Conservation (phyloP, 2,113 vertebrate genomes). For the Caloenas nicobarica region DNA sequence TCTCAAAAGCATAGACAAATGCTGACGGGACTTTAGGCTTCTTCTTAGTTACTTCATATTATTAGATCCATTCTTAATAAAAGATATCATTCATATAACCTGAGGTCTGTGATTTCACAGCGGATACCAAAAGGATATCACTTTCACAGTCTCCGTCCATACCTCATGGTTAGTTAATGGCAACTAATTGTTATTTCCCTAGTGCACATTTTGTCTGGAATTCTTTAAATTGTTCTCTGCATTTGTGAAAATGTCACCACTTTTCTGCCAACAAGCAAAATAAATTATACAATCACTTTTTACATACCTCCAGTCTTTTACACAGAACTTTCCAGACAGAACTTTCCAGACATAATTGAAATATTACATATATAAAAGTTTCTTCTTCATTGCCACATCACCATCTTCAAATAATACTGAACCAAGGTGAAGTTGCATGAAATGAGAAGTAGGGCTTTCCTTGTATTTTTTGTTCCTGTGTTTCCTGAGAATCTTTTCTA, state of each 20-base stretch:
- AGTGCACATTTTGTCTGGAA: not conserved
- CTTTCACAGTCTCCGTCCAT: not conserved
- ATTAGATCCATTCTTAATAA: slow-evolving; percentile 49
- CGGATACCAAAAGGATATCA: slow-evolving; percentile 24
- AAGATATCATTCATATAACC: slow-evolving; percentile 52
- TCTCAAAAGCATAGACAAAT: slow-evolving; percentile 23
- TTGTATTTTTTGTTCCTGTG: not conserved
- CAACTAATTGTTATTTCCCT: not conserved
- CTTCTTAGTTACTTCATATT: not conserved
- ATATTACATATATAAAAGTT: not conserved
- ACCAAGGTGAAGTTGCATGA: not conserved
- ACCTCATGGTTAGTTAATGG: slow-evolving; percentile 6
- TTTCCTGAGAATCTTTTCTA: not conserved
- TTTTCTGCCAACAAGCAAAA: not conserved
- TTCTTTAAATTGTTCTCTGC: not conserved
- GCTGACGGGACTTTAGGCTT: not conserved
- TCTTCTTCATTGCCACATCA: not conserved
- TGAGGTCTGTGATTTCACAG: slow-evolving; percentile 54
- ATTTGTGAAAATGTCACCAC: not conserved
- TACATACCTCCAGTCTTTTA: not conserved
- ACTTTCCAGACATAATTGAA: not conserved
- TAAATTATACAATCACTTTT: not conserved
- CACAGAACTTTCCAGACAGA: not conserved
- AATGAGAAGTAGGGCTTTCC: not conserved
- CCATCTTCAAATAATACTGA: not conserved